Evolutionary conservation across 2,113 vertebrate genomes (phyloP), one percentile per base, ranked within the genome.

Genomic region (Cheirogaleus medius): DNA sequence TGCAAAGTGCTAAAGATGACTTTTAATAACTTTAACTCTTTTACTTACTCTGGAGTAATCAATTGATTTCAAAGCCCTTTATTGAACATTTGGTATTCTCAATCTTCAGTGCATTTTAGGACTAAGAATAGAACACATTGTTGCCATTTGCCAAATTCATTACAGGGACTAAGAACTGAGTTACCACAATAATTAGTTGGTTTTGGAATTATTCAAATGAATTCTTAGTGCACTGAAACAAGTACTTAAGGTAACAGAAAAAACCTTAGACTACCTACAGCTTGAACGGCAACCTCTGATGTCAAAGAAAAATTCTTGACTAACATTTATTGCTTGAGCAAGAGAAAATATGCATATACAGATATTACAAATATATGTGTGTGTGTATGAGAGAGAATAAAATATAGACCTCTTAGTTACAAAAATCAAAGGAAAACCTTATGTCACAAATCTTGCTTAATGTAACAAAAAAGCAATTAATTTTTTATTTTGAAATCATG

Each of bases 401-500:
- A 68, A 60, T 69, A 32, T 1, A 5, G 21, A 68, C 7, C 39
- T 63, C 8, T 68, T 82, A 60, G 15, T 85, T 71, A 81, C 8
- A 42, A 84, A 58, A 88, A 68, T 44, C 12, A 52, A 77, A 73
- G 18, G 52, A 54, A 64, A 81, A 37, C 6, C 15, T 56, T 84
- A 44, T 49, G n/a, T 78, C 20, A 90, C 56, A 91, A 64, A 60
- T 82, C 23, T 89, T 94, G 20, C 47, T 84, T 60, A 52, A 44
- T 49, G n/a, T 20, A 60, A 91, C 68, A 97, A 87, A 49, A 37
- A 58, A 91, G 60, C n/a, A 85, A 97, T 47, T 63, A 13, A 14
- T 84, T 66, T 98, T 97, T 80, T 97, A 97, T 90, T 98, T 98
- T 97, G 93, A 73, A 97, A 95, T 94, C 63, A 97, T 90, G 95